phyloP scores from a whole-genome alignment of 2,797 vertebrate genomes.

The Danio choprae region DNA sequence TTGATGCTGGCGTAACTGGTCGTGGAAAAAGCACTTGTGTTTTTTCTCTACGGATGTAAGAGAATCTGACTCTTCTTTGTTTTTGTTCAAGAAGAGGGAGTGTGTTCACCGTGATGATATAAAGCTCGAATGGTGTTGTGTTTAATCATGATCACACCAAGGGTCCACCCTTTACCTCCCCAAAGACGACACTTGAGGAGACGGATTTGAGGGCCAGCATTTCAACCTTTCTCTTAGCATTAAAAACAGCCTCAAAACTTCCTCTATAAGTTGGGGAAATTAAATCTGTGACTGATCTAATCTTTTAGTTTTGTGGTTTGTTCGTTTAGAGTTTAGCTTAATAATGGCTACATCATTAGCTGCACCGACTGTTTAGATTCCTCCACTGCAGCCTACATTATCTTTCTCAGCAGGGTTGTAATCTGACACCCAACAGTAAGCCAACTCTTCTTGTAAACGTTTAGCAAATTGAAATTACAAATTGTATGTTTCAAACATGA shows the following conservation, averaged over 20 bases:
- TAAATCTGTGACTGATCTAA: constrained; percentile 40
- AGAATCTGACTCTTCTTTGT: constrained; percentile 70
- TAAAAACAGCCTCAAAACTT: constrained; percentile 59
- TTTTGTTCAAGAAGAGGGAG: constrained; percentile 76
- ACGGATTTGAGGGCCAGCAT: constrained; percentile 50
- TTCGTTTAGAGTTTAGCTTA: background rate
- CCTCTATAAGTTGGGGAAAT: constrained; percentile 38
- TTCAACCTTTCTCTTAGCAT: constrained; percentile 59
- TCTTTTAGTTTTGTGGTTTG: constrained; percentile 25
- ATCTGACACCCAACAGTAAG: constrained; percentile 5
- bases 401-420: constrained; percentile 15
- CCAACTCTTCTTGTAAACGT: constrained; percentile 21
- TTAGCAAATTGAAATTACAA: constrained; percentile 20
- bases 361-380: background rate
- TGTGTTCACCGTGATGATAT: constrained; percentile 64
- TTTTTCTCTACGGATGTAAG: constrained; percentile 73
- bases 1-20: constrained; percentile 64
- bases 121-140: constrained; percentile 65
- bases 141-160: constrained; percentile 70
- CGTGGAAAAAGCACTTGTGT: constrained; percentile 65
- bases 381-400: background rate
- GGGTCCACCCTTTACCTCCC: constrained; percentile 66
- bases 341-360: background rate
- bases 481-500: constrained; percentile 27
- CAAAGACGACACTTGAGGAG: constrained; percentile 59